Conservation (phyloP, 35 echinoderm and acorn worm species). For the Chiridota heheva region DNA sequence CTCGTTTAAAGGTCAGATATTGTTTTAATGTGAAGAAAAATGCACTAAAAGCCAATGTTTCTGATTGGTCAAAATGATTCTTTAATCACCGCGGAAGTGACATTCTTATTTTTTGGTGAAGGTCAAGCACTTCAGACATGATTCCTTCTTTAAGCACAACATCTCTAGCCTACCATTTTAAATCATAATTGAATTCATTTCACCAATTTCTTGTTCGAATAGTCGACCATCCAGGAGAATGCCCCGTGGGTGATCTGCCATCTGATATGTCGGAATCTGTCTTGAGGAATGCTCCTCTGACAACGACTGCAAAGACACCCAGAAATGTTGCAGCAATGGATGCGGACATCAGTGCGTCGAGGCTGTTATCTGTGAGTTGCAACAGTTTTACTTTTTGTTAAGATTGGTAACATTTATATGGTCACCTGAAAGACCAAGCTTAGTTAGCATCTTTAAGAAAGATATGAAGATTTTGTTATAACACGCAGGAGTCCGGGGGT, state of each 20-base stretch:
- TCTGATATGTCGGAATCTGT: conserved; percentile 54
- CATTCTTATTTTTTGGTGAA: not conserved
- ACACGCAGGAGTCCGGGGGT: too few relatives aligned
- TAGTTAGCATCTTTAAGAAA: too few relatives aligned
- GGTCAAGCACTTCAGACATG: not conserved
- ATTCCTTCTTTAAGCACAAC: not conserved
- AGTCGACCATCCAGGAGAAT: conserved; percentile 61
- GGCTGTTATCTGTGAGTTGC: too few relatives aligned
- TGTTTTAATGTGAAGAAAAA: too few relatives aligned
- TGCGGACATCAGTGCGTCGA: conserved; percentile 58
- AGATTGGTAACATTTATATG: too few relatives aligned
- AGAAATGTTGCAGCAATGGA: conserved; percentile 80
- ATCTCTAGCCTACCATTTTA: not conserved
- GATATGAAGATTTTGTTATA: too few relatives aligned
- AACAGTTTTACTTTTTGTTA: too few relatives aligned
- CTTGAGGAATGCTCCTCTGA: conserved; percentile 51
- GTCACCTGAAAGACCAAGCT: too few relatives aligned
- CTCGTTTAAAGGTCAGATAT: too few relatives aligned
- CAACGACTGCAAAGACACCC: conserved; percentile 24
- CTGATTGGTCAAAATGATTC: too few relatives aligned
- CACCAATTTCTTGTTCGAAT: not conserved
- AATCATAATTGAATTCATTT: not conserved
- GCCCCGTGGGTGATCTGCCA: conserved; percentile 43
- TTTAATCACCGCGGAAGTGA: not conserved
- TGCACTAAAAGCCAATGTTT: too few relatives aligned